Conservation (phyloP, 1,140 invertebrate genomes). For the Cephus cinctus region DNA sequence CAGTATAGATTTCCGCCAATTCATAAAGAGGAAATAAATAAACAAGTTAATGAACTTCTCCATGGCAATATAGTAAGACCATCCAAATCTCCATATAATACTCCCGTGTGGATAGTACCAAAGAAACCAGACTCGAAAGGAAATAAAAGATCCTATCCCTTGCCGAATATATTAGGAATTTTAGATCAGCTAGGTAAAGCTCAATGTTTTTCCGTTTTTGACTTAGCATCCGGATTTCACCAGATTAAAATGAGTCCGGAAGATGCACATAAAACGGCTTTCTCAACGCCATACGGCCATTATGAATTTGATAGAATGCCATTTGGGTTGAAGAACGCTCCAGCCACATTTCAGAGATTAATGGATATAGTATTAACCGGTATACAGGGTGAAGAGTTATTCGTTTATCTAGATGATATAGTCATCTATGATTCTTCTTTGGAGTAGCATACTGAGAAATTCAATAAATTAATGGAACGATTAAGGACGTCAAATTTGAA, state of each 20-base stretch:
- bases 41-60: constrained; percentile 37
- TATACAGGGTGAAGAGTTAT: constrained; percentile 12
- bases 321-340: constrained; percentile 46
- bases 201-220: constrained; percentile 54
- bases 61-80: constrained; percentile 24
- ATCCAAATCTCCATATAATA: constrained; percentile 17
- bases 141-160: constrained; percentile 47
- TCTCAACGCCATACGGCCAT: constrained; percentile 36
- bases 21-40: constrained; percentile 1
- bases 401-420: constrained; percentile 24
- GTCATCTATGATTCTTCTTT: constrained; percentile 11
- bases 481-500: constrained; percentile 21
- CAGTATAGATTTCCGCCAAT: background rate
- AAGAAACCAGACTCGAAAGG: constrained; percentile 34
- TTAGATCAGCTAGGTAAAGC: constrained; percentile 48
- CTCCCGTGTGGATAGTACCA: constrained; percentile 30
- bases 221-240: constrained; percentile 55
- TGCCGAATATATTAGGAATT: constrained; percentile 56
- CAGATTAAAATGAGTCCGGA: constrained; percentile 48
- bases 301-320: constrained; percentile 43
- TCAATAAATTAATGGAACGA: constrained; percentile 16
- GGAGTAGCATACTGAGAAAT: constrained; percentile 5
- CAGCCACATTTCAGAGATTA: constrained; percentile 32
- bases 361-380: constrained; percentile 21
- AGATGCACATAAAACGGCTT: constrained; percentile 53